Percentiles rank a stretch among this genome's conserved stretches.
phyloP scores from a whole-genome alignment of 2,888 invertebrate genomes.

The Hypomecis punctinalis region DNA sequence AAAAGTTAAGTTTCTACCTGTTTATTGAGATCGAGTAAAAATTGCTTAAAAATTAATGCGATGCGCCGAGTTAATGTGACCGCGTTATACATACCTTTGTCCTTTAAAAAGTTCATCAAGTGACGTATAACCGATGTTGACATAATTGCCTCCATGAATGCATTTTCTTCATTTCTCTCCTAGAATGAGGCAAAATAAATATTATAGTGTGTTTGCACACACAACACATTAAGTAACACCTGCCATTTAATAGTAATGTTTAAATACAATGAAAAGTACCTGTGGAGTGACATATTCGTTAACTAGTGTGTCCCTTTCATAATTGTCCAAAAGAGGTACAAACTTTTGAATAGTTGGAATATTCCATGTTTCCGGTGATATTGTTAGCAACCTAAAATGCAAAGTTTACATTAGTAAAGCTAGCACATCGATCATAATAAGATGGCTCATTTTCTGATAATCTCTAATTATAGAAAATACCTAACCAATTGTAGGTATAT shows the following conservation, averaged over 20 bases:
- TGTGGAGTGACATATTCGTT: constrained; percentile 91
- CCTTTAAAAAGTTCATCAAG: constrained; percentile 88
- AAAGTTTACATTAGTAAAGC: background rate
- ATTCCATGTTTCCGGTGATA: constrained; percentile 86
- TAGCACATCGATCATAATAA: constrained; percentile 28
- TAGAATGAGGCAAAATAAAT: constrained; percentile 51
- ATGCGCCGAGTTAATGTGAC: no score
- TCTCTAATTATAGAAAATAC: constrained; percentile 1
- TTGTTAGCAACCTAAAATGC: constrained; percentile 86
- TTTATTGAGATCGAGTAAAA: no score
- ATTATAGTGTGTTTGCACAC: no score
- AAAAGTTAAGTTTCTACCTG: no score
- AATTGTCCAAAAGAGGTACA: constrained; percentile 92
- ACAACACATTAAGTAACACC: no score
- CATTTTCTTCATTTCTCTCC: constrained; percentile 91
- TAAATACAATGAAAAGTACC: constrained; percentile 53
- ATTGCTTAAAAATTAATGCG: no score
- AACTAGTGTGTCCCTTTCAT: constrained; percentile 89
- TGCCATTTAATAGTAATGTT: no score
- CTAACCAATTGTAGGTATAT: background rate
- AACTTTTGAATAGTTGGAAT: constrained; percentile 91
- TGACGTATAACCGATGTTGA: constrained; percentile 90
- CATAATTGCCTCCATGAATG: constrained; percentile 91
- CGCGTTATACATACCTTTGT: constrained; percentile 85
- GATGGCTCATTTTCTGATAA: constrained; percentile 22